Evolutionary conservation across 2,797 vertebrate species (phyloP).

Genomic region (Sebastolobus alascanus): DNA sequence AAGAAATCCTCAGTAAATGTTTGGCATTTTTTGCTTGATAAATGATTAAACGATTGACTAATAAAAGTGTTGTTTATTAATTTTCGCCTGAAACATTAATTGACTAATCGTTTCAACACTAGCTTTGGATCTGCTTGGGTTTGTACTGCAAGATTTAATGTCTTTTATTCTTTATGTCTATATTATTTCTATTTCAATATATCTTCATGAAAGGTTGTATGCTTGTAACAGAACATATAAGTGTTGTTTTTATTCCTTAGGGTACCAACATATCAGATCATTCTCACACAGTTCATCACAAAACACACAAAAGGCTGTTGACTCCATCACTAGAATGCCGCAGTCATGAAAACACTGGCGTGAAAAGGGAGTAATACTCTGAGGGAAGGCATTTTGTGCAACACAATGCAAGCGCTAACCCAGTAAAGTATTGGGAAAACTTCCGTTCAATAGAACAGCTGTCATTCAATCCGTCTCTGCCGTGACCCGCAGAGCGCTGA

Average conservation of each 20-base stretch:
- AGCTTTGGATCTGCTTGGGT: neutral
- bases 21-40: no score
- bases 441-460: slow-evolving; percentile 52
- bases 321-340: slow-evolving; percentile 9
- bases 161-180: neutral
- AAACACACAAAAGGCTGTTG: slow-evolving; percentile 45
- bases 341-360: slow-evolving; percentile 20
- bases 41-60: no score
- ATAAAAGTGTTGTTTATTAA: no score
- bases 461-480: slow-evolving; percentile 64
- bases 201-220: neutral
- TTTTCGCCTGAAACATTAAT: no score
- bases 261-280: slow-evolving; percentile 47
- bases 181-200: neutral
- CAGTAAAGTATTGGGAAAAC: slow-evolving; percentile 42
- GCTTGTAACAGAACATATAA: slow-evolving; percentile 6
- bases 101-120: no score
- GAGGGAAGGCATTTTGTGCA: slow-evolving; percentile 48
- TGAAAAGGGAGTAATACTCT: slow-evolving; percentile 36
- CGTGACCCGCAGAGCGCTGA: slow-evolving; percentile 32
- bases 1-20: no score
- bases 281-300: slow-evolving; percentile 48
- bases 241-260: slow-evolving; percentile 14
- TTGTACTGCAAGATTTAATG: neutral
- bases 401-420: slow-evolving; percentile 56